Evolutionary conservation across 2,888 invertebrate genomes (phyloP), one percentile per base, ranked within the genome.

Genomic region (Polydesmus complanatus): DNA sequence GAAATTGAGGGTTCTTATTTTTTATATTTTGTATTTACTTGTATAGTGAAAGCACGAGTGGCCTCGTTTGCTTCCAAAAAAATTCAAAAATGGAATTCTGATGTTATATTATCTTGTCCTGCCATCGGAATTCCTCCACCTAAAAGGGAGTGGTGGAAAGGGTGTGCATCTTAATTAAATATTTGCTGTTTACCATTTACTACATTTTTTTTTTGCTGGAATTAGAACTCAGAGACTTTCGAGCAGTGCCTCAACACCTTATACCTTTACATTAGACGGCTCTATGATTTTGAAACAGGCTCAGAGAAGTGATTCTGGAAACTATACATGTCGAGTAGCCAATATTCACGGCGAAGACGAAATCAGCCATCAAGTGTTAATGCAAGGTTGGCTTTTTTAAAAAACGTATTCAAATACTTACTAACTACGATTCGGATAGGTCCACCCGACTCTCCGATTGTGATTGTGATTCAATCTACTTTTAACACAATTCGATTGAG

Each of bases 21-120:
- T 54, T 58, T 66, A n/a, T n/a, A n/a, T n/a, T n/a, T n/a, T n/a
- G n/a, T 66, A 14, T n/a, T n/a, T n/a, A n/a, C n/a, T n/a, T n/a
- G 63, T 51, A 11, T 71, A 87, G 90, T 87, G 25, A 86, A 89
- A 48, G 90, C 91, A 1, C 80, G 86, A 68, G 87, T 92, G 61
- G 88, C 88, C 1, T 88, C 89, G 54, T 92, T 91, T 74, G 78
- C 79, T 26, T 22, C 47, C 22, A 26, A 26, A 56, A 51, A 56
- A n/a, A 61, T 50, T 22, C 48, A 47, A 21, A 48, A 49, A n/a
- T 61, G 60, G 60, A 61, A 54, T 37, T 27, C 55, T 3, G 60
- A 56, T 56, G 78, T 83, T 26, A 74, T 80, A 57, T 77, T 90
- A 61, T 80, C 83, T 50, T 90, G 90, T 73, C 69, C 83, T 62